phyloP scores from a whole-genome alignment of 2,888 invertebrate genomes.

The Ophioninae sp. region DNA sequence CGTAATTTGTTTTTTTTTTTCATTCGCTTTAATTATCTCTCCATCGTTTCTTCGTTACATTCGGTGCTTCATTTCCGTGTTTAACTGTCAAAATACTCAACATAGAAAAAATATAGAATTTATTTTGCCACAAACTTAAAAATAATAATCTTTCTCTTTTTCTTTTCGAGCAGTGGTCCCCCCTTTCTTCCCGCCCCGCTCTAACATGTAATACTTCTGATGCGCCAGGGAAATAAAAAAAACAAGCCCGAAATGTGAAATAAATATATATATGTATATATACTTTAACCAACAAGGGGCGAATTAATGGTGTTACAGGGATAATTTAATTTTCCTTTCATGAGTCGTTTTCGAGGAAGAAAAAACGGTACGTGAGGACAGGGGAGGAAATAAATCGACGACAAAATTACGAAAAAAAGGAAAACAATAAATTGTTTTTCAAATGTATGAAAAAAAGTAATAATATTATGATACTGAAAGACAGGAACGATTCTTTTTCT shows the following conservation, averaged over 20 bases:
- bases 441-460: constrained; percentile 25
- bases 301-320: background rate
- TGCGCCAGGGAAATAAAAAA: background rate
- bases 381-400: background rate
- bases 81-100: constrained; percentile 75
- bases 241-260: background rate
- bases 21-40: background rate
- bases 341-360: background rate
- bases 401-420: constrained; percentile 41
- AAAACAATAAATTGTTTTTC: constrained; percentile 54
- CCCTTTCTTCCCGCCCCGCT: constrained; percentile 38
- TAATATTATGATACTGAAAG: constrained; percentile 43
- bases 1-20: background rate
- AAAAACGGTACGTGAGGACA: background rate
- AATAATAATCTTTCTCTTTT: constrained; percentile 76
- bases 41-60: background rate
- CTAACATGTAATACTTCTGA: constrained; percentile 26
- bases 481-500: constrained; percentile 31
- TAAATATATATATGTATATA: background rate
- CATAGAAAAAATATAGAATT: constrained; percentile 81
- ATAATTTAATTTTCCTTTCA: background rate
- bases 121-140: constrained; percentile 79
- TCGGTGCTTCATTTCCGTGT: constrained; percentile 19
- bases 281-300: background rate
- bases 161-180: constrained; percentile 39